Conservation (phyloP, 2,888 invertebrate species). For the Calephelis perditalis region DNA sequence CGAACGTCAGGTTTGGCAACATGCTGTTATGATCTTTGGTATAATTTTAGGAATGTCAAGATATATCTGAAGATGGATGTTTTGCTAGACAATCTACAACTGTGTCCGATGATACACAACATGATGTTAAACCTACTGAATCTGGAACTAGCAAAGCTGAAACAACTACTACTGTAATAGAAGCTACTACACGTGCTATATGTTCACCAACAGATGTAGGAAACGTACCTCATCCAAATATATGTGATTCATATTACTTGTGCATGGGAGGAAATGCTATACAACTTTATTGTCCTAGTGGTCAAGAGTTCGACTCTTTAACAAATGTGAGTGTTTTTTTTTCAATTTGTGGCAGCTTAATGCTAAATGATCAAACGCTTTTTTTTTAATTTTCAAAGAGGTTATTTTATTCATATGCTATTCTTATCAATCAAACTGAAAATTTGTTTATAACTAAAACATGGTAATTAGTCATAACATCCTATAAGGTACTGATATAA, state of each 20-base stretch:
- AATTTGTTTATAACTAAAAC: too few species aligned
- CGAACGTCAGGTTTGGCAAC: too few species aligned
- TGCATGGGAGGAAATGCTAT: conserved; percentile 38
- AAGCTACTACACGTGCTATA: conserved; percentile 23
- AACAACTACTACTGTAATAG: conserved; percentile 24
- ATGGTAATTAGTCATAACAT: too few species aligned
- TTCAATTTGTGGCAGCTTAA: too few species aligned
- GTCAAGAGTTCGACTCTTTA: conserved; percentile 27
- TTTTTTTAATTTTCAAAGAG: too few species aligned
- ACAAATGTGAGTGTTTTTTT: conserved; percentile 20
- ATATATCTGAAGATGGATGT: conserved; percentile 1
- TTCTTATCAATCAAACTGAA: too few species aligned
- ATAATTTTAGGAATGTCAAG: conserved; percentile 2
- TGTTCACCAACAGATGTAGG: conserved; percentile 39
- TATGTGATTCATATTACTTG: conserved; percentile 41
- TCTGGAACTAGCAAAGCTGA: conserved; percentile 13
- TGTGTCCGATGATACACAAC: background rate
- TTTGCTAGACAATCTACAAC: conserved; percentile 8
- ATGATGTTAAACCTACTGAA: background rate
- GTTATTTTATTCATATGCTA: too few species aligned
- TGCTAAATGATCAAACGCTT: too few species aligned
- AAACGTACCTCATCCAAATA: conserved; percentile 40
- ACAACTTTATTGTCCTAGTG: conserved; percentile 29
- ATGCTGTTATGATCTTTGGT: too few species aligned
- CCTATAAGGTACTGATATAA: too few species aligned